phyloP scores from a whole-genome alignment of 2,797 vertebrate genomes.

The Crocodylus rhombifer region DNA sequence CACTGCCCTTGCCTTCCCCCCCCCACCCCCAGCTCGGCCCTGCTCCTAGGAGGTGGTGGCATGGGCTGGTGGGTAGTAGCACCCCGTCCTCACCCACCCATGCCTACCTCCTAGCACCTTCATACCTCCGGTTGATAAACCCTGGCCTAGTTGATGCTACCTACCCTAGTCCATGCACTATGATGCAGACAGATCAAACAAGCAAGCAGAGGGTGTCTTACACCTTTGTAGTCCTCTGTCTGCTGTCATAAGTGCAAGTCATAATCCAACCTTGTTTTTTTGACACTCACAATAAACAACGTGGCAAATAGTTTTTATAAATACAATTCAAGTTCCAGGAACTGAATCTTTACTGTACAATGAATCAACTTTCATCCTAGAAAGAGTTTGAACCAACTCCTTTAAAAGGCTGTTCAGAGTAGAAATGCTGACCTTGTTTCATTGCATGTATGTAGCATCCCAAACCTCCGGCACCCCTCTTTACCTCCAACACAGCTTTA shows the following conservation, averaged over 20 bases:
- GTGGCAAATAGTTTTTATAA: not conserved
- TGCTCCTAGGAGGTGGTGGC: too few relatives aligned
- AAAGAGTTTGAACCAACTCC: not conserved
- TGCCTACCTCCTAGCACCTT: too few relatives aligned
- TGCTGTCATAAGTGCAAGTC: constrained; percentile 16
- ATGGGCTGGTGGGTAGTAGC: too few relatives aligned
- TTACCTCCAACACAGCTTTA: not conserved
- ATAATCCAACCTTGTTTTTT: constrained; percentile 12
- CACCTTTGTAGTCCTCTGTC: constrained; percentile 33
- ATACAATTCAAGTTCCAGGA: not conserved
- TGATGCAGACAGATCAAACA: not conserved
- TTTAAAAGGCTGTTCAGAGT: not conserved
- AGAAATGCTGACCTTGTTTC: constrained; percentile 33
- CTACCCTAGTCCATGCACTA: not conserved
- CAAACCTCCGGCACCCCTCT: not conserved
- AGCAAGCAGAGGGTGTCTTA: fast-evolving
- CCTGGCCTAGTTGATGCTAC: constrained; percentile 65
- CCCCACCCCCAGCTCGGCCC: too few relatives aligned
- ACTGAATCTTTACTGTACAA: not conserved
- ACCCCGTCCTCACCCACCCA: too few relatives aligned
- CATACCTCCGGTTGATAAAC: too few relatives aligned
- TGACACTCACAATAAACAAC: not conserved
- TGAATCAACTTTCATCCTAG: not conserved
- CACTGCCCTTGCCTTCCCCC: too few relatives aligned
- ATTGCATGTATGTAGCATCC: not conserved